Evolutionary conservation across 23 tunicate species (phyloP), one percentile per base, ranked within the genome.

Genomic region (Halocynthia roretzi): DNA sequence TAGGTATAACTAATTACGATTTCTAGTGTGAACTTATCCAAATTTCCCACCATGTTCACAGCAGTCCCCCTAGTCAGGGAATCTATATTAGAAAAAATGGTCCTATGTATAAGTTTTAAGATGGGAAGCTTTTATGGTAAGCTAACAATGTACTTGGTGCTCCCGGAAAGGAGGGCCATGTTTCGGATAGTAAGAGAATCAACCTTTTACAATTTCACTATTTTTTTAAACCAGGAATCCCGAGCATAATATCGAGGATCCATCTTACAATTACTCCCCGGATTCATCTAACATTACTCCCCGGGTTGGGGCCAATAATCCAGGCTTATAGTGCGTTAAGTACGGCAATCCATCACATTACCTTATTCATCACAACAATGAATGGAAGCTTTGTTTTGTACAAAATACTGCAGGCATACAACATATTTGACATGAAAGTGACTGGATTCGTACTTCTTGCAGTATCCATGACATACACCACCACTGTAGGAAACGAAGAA

Each of bases 401-500:
- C 11, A 96, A 72, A 48, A 96, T 96, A 57, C 96, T 89, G 80
- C 99, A 96, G 31, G 99, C 99, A 80, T 96, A 96, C 75, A 96
- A 77, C 99, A 96, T 96, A 68, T 96, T 96, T 8, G 97, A 90
- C 99, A 96, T 96, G 60, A 96, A 96, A 19, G 99, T 96, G 20
- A 96, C 99, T 19, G 99, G 99, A 55, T 81, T 90, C 19, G 89
- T 77, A 63, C 96, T 77, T 53, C 96, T 77, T 10, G 99, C 99
- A n/a, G 91, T 92, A 67, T 96, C 99, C 96, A 96, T 89, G 6
- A 96, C 91, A 76, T 96, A 96, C n/a, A 96, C 80, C n/a, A 96
- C 87, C 21, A 94, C 95, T 21, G 94, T 87, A 8, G 95, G 91
- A 69, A 88, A 94, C 0, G 86, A 56, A 21, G 98, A 88, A 44